These are phyloP conservation scores for Verasper variegatus DNA, from an alignment of 2,113 vertebrate genomes.

Conservation along the genomic window DNA sequence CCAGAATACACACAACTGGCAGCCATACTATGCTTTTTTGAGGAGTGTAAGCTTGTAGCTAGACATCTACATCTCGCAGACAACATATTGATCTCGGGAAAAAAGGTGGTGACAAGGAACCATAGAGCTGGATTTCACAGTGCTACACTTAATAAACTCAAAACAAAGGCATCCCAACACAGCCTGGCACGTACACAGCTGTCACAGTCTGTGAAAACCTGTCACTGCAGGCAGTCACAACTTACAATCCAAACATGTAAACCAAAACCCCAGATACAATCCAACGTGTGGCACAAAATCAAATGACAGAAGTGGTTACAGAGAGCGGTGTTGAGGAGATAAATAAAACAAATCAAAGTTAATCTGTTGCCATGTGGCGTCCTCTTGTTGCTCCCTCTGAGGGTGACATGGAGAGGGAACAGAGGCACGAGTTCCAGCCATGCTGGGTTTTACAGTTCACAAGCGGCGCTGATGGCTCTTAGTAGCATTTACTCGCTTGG, in stretches of 20 bases:
- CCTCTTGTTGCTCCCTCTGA: conserved; percentile 29
- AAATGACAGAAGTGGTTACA: conserved; percentile 6
- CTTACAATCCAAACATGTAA: conserved; percentile 25
- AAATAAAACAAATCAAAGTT: conserved; percentile 23
- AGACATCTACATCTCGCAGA: conserved; percentile 32
- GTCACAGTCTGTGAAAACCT: conserved; percentile 30
- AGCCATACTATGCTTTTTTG: conserved; percentile 11
- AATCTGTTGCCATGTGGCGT: conserved; percentile 11
- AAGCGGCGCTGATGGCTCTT: conserved; percentile 49
- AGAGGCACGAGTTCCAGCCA: conserved; percentile 29
- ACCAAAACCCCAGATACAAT: conserved; percentile 10
- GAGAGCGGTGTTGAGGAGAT: not conserved
- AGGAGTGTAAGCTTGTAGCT: conserved; percentile 20
- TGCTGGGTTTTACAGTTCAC: conserved; percentile 51
- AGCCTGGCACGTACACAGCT: conserved; percentile 17
- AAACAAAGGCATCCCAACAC: conserved; percentile 30
- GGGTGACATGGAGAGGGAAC: conserved; percentile 21
- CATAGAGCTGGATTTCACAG: conserved; percentile 28
- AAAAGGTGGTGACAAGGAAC: conserved; percentile 25
- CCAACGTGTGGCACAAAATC: not conserved
- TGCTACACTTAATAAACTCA: conserved; percentile 25
- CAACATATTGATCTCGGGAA: conserved; percentile 37
- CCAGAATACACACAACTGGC: conserved; percentile 51
- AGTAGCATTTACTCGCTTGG: conserved; percentile 56
- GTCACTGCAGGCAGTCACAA: conserved; percentile 25